Evolutionary conservation across 1,140 invertebrate genomes (phyloP).

Genomic region (Portunus trituberculatus): DNA sequence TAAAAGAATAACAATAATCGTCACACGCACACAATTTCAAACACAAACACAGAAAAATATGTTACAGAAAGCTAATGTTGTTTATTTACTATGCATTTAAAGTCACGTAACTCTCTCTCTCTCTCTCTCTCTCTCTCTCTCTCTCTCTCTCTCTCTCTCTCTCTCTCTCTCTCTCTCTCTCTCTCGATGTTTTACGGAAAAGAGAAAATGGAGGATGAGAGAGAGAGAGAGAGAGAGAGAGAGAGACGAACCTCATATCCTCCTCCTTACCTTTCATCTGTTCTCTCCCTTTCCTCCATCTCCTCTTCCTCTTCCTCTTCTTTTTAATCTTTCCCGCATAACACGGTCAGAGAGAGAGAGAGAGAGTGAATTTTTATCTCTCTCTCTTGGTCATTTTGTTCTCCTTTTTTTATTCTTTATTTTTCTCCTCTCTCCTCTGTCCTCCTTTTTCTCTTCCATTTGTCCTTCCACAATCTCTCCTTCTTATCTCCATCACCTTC

Average conservation of each 20-base stretch:
- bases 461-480: not conserved
- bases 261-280: not conserved
- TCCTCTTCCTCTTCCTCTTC: not conserved
- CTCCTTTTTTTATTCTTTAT: not conserved
- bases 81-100: too few relatives aligned
- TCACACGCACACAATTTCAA: too few relatives aligned
- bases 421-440: not conserved
- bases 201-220: not conserved
- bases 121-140: too few relatives aligned
- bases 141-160: too few relatives aligned
- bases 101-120: too few relatives aligned
- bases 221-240: conserved; percentile 1
- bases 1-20: too few relatives aligned
- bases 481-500: too few relatives aligned
- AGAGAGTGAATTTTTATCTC: not conserved
- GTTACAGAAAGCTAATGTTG: too few relatives aligned
- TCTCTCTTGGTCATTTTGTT: not conserved
- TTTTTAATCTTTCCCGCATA: not conserved
- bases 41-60: too few relatives aligned
- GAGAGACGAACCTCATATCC: not conserved
- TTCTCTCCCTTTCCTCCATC: not conserved
- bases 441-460: not conserved
- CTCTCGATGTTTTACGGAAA: too few relatives aligned
- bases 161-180: too few relatives aligned
- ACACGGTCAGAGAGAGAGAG: not conserved